These are phyloP conservation scores for Clinocottus analis DNA, from an alignment of 2,113 vertebrate species.

Conservation along the genomic window DNA sequence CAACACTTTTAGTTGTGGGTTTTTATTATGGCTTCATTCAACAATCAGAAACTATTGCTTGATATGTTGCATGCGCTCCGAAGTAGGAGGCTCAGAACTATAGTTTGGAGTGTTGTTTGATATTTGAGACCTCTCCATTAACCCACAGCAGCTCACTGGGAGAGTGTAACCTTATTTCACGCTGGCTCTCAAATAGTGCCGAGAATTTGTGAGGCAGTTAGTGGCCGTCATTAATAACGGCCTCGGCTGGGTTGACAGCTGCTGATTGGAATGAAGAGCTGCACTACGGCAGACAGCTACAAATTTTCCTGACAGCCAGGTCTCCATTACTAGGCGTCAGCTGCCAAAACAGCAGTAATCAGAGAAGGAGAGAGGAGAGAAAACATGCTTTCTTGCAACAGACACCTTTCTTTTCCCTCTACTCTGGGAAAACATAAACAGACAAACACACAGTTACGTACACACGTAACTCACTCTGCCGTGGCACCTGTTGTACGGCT, in stretches of 20 bases:
- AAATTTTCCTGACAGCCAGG: slow-evolving; percentile 83
- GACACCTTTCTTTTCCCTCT: slow-evolving; percentile 41
- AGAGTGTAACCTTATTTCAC: slow-evolving; percentile 80
- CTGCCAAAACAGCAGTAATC: slow-evolving; percentile 82
- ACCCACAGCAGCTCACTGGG: slow-evolving; percentile 68
- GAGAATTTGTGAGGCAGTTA: slow-evolving; percentile 83
- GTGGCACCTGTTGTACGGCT: slow-evolving; percentile 17
- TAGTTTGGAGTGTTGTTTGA: slow-evolving; percentile 62
- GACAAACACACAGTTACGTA: slow-evolving; percentile 40
- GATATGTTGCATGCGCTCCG: slow-evolving; percentile 15
- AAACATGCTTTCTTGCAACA: slow-evolving; percentile 57
- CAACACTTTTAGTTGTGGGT: slow-evolving; percentile 32
- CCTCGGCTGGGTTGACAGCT: slow-evolving; percentile 76
- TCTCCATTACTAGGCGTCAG: slow-evolving; percentile 80
- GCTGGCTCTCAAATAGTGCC: slow-evolving; percentile 79
- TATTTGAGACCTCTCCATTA: slow-evolving; percentile 77
- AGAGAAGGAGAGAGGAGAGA: slow-evolving; percentile 71
- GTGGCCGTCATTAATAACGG: slow-evolving; percentile 83
- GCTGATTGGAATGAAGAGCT: slow-evolving; percentile 82
- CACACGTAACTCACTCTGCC: slow-evolving; percentile 16
- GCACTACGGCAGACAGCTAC: slow-evolving; percentile 80
- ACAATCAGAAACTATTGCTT: slow-evolving; percentile 12
- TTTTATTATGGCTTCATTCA: slow-evolving; percentile 35
- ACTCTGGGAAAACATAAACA: slow-evolving; percentile 51
- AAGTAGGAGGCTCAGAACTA: slow-evolving; percentile 34